A percentile compares a stretch with the other conserved stretches of the same genome.
Conservation (phyloP, 1,140 invertebrate species). For the Hycleus phaleratus region DNA sequence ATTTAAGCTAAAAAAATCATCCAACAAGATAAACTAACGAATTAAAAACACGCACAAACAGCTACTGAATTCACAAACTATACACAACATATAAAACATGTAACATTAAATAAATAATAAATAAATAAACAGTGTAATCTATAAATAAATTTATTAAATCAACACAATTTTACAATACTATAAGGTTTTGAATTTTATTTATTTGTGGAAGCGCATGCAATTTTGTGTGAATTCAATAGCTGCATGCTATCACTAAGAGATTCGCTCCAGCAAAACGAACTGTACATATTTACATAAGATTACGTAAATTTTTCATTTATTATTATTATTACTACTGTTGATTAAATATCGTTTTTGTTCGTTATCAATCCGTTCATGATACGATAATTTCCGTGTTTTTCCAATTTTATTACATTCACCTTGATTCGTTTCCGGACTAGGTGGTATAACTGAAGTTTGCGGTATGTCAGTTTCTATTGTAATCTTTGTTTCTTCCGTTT, state of each 20-base stretch:
- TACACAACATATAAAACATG: constrained; percentile 5
- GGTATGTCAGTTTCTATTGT: constrained; percentile 34
- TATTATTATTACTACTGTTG: too few species aligned
- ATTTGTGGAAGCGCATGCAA: too few species aligned
- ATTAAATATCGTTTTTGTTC: too few species aligned
- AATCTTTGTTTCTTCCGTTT: constrained; percentile 37
- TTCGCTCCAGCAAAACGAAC: too few species aligned
- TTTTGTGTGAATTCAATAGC: constrained; percentile 16
- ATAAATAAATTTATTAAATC: background rate
- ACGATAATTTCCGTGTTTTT: too few species aligned
- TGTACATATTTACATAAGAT: too few species aligned
- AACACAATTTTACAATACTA: constrained; percentile 5
- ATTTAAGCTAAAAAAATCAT: constrained; percentile 9
- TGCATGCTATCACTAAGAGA: background rate
- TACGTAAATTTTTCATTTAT: too few species aligned
- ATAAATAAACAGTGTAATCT: constrained; percentile 7
- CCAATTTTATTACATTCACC: constrained; percentile 29
- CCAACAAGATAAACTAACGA: background rate
- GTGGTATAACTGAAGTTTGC: constrained; percentile 35
- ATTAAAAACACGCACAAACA: background rate
- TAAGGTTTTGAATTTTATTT: background rate
- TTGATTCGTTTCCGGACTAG: constrained; percentile 37
- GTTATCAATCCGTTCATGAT: too few species aligned
- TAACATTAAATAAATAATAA: constrained; percentile 2
- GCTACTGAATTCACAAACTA: constrained; percentile 23